These are phyloP conservation scores for Zeus faber DNA, from an alignment of 2,113 vertebrate genomes.

Conservation along the genomic window DNA sequence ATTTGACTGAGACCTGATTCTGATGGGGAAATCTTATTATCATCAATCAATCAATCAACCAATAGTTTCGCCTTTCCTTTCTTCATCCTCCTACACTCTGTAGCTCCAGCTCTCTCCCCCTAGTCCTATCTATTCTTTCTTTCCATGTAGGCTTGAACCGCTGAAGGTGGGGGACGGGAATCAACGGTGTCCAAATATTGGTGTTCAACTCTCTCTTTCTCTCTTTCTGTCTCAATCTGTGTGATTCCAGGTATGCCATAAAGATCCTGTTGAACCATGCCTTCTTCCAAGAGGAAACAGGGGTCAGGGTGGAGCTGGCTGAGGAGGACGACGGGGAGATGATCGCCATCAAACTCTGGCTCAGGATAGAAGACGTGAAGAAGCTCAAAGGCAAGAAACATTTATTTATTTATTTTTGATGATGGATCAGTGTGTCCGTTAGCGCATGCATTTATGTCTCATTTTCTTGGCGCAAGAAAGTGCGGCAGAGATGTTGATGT, in stretches of 20 bases:
- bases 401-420: neutral
- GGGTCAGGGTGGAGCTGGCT: constrained; percentile 95
- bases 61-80: neutral
- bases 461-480: no score
- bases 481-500: no score
- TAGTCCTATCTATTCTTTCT: neutral
- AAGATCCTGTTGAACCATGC: constrained; percentile 98
- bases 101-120: neutral
- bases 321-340: constrained; percentile 98
- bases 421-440: no score
- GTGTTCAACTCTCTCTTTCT: neutral
- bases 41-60: neutral
- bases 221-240: neutral
- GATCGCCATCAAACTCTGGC: constrained; percentile 96
- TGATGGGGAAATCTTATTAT: neutral
- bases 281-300: constrained; percentile 98
- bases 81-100: no score
- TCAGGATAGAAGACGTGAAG: constrained; percentile 96
- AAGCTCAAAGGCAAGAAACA: constrained; percentile 85
- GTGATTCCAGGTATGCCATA: constrained; percentile 85
- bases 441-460: no score
- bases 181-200: neutral
- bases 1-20: neutral
- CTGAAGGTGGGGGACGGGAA: neutral
- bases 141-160: neutral